phyloP scores from a whole-genome alignment of 2,113 vertebrate species.

The Microcebus ravelobensis region DNA sequence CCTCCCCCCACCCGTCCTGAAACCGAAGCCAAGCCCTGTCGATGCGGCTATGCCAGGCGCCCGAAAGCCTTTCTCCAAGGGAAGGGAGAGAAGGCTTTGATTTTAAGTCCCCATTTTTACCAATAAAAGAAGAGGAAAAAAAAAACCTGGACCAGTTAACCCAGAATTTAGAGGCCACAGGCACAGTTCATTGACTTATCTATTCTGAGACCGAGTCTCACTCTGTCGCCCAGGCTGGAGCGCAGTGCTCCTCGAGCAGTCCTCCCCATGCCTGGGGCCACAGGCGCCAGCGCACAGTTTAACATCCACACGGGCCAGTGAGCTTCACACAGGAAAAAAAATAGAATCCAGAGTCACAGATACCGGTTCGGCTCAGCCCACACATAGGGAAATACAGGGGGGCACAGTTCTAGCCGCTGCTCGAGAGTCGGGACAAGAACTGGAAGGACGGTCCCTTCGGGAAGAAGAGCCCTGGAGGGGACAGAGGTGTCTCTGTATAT shows the following conservation, averaged over 20 bases:
- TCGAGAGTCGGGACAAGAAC: not conserved
- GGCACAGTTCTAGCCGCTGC: not conserved
- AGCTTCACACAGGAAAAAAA: not conserved
- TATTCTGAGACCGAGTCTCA: no score
- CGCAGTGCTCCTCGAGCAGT: no score
- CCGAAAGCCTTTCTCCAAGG: not conserved
- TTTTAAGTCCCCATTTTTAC: slow-evolving; percentile 24
- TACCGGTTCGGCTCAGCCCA: not conserved
- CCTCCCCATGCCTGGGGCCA: no score
- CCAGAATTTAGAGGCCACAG: not conserved
- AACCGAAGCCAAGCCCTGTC: not conserved
- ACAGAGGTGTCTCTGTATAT: no score
- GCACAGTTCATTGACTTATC: not conserved
- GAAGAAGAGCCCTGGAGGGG: accelerated
- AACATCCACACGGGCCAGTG: not conserved
- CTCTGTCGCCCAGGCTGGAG: no score
- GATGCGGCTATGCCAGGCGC: not conserved
- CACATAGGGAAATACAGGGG: not conserved
- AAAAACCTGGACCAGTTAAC: not conserved
- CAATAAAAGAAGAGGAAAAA: not conserved
- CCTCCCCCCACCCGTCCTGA: not conserved
- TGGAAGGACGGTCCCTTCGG: not conserved
- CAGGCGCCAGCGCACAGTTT: not conserved
- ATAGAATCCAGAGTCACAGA: not conserved
- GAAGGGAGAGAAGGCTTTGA: not conserved